Evolutionary conservation across 2,113 vertebrate species (phyloP).

Genomic region (Plotosus lineatus): DNA sequence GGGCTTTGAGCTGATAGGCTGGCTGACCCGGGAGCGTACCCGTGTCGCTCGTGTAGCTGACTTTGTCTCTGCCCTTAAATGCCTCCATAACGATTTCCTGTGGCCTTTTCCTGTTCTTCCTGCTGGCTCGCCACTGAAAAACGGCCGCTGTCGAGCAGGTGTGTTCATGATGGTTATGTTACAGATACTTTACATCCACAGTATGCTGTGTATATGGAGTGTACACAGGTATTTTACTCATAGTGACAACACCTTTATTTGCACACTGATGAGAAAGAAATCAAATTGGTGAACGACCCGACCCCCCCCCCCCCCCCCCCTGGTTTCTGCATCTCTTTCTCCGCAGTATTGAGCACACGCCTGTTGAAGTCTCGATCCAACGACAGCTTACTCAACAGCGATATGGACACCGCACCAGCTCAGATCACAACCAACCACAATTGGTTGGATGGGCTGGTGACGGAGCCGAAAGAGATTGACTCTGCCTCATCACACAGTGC

Average conservation of each 20-base stretch:
- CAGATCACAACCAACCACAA: slow-evolving; percentile 73
- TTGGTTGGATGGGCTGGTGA: slow-evolving; percentile 83
- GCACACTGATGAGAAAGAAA: too few species aligned
- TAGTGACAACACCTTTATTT: too few species aligned
- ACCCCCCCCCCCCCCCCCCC: not conserved
- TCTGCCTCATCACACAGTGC: slow-evolving; percentile 79
- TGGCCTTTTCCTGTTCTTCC: slow-evolving; percentile 95
- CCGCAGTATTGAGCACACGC: slow-evolving; percentile 78
- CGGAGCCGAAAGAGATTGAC: slow-evolving; percentile 82
- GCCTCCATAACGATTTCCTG: slow-evolving; percentile 92
- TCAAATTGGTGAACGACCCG: too few species aligned
- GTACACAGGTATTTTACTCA: not conserved
- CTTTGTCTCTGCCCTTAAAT: slow-evolving; percentile 89
- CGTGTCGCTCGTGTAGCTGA: slow-evolving; percentile 90
- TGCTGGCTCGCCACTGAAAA: slow-evolving; percentile 87
- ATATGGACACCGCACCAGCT: slow-evolving; percentile 78
- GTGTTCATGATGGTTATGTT: not conserved
- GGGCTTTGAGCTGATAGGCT: slow-evolving; percentile 94
- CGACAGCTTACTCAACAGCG: slow-evolving; percentile 84
- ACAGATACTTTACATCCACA: not conserved
- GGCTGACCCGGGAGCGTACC: slow-evolving; percentile 89
- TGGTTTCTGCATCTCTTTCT: not conserved
- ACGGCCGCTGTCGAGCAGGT: slow-evolving; percentile 89
- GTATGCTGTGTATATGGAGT: not conserved
- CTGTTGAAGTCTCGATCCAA: slow-evolving; percentile 88